Evolutionary conservation across 2,113 vertebrate genomes (phyloP).

Genomic region (Tetrax tetrax): DNA sequence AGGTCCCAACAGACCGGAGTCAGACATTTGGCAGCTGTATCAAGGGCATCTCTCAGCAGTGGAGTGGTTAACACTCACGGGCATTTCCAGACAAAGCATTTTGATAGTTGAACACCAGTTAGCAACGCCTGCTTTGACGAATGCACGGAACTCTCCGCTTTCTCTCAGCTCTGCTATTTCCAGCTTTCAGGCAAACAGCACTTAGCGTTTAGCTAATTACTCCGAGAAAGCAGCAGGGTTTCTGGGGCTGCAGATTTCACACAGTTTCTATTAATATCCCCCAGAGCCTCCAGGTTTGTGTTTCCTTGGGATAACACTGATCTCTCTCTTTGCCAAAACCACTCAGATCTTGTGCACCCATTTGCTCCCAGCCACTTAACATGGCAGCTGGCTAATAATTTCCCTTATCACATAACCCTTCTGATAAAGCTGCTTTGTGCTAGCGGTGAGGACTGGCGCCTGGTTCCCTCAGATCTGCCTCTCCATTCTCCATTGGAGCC

Average conservation of each 20-base stretch:
- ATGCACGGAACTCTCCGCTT: background rate
- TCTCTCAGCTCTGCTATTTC: background rate
- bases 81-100: constrained; percentile 21
- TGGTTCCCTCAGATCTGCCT: background rate
- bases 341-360: background rate
- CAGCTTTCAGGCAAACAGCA: constrained; percentile 30
- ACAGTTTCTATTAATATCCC: constrained; percentile 46
- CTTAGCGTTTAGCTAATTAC: constrained; percentile 54
- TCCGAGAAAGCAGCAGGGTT: constrained; percentile 16
- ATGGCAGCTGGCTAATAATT: constrained; percentile 22
- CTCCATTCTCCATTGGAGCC: background rate
- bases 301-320: background rate
- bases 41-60: constrained; percentile 52
- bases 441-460: background rate
- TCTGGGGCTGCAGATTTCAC: constrained; percentile 30
- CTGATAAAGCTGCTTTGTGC: constrained; percentile 29
- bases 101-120: background rate
- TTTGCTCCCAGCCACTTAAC: background rate
- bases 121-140: background rate
- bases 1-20: constrained; percentile 56
- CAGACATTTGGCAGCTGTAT: constrained; percentile 2
- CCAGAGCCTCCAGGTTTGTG: constrained; percentile 8
- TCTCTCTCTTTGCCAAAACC: background rate
- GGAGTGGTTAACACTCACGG: constrained; percentile 8
- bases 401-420: constrained; percentile 1